Evolutionary conservation across 2,888 invertebrate genomes (phyloP), one percentile per base, ranked within the genome.

Genomic region (Machimus atricapillus): DNA sequence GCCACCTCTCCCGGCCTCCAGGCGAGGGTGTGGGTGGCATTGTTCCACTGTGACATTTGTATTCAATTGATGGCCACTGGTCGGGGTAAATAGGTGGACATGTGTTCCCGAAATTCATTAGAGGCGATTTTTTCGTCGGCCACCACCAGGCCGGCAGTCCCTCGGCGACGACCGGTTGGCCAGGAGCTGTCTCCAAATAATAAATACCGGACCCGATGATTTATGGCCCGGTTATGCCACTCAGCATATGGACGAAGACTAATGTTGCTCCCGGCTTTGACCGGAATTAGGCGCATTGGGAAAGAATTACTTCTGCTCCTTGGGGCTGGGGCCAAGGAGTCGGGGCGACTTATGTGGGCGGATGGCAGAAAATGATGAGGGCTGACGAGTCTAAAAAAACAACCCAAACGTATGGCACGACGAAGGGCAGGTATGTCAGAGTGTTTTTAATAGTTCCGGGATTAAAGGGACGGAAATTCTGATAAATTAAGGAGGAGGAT

Each of bases 61-160:
- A 88, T 88, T 88, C 88, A 88, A 88, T 88, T 87, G 88, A 88
- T 88, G 87, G 83, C 78, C 86, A 86, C 66, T 86, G 77, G 86
- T 78, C 83, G 76, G 85, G 88, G 86, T 88, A 87, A 88, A 88
- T 88, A 88, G 88, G 88, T 88, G 88, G 88, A 88, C 88, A 88
- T 87, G 86, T 88, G 88, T 88, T 88, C 85, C 82, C 81, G 76
- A 87, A 88, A 88, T 88, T 88, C 88, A 88, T 88, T 88, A 88
- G 86, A 27, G 46, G 58, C 46, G 34, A 86, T 79, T 85, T 87
- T 85, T 76, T 66, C 31, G 16, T 73, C 23, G 27, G 43, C 66
- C 43, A 86, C 43, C 43, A 86, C 23, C n/a, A 23, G 52, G 52
- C 66, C 66, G 19, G 23, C 58, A 34, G 40, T 78, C 34, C 58